Evolutionary conservation across 2,797 vertebrate genomes (phyloP).

Genomic region (Paedocypris micromegethes): DNA sequence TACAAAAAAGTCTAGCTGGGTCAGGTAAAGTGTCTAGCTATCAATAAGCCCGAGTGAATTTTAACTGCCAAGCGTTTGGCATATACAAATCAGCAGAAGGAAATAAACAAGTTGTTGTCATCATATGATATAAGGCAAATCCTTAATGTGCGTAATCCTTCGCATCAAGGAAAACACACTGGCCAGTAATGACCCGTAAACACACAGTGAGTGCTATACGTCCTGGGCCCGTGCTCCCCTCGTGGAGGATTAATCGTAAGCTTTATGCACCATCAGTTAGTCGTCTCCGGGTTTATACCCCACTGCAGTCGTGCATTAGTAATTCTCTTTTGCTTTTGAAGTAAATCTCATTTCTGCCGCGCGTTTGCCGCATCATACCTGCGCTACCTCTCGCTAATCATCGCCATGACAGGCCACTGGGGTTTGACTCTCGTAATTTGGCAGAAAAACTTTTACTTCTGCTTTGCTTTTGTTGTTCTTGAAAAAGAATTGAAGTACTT

Average conservation of each 20-base stretch:
- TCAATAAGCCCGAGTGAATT: too few species aligned
- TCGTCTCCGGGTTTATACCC: constrained; percentile 33
- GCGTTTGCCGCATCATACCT: constrained; percentile 14
- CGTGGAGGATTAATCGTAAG: constrained; percentile 39
- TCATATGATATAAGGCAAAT: constrained; percentile 21
- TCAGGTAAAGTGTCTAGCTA: too few species aligned
- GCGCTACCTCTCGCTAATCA: constrained; percentile 22
- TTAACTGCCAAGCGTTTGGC: background rate
- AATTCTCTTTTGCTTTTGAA: constrained; percentile 34
- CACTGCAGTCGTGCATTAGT: constrained; percentile 30
- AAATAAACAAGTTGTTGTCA: constrained; percentile 16
- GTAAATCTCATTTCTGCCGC: constrained; percentile 29
- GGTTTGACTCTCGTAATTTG: background rate
- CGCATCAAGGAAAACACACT: constrained; percentile 32
- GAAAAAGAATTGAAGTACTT: too few species aligned
- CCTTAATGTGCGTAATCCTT: constrained; percentile 38
- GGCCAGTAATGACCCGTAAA: constrained; percentile 15
- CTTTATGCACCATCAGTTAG: constrained; percentile 37
- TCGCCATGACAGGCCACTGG: background rate
- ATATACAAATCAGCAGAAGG: constrained; percentile 18
- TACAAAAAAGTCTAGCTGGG: too few species aligned
- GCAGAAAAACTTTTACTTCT: too few species aligned
- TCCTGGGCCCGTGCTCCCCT: constrained; percentile 15
- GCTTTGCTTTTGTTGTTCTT: too few species aligned
- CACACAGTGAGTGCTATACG: constrained; percentile 18